phyloP scores from a whole-genome alignment of 2,888 invertebrate genomes.

The Harpalus rufipes region DNA sequence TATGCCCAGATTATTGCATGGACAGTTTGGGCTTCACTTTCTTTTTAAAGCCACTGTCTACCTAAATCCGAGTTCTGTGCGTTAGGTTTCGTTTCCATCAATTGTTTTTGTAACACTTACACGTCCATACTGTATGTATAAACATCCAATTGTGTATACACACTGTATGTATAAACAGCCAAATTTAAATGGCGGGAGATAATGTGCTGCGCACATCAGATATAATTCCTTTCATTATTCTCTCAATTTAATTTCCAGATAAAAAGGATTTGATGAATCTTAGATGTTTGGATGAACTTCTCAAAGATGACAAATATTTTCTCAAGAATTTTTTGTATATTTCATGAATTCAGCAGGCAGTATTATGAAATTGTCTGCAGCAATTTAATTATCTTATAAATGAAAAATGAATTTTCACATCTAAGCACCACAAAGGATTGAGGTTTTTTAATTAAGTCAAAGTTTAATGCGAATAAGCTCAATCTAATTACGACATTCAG shows the following conservation, averaged over 20 bases:
- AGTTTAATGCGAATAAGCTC: slow-evolving; percentile 18
- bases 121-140: too few relatives aligned
- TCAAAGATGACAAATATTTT: background rate
- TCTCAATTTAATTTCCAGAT: background rate
- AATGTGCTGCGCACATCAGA: too few relatives aligned
- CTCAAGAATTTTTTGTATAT: background rate
- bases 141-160: too few relatives aligned
- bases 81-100: too few relatives aligned
- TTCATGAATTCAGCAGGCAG: slow-evolving; percentile 4
- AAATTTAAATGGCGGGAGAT: too few relatives aligned
- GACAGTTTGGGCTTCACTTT: too few relatives aligned
- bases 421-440: slow-evolving; percentile 44
- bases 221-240: background rate
- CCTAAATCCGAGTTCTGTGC: too few relatives aligned
- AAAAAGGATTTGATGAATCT: background rate
- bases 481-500: slow-evolving; percentile 34
- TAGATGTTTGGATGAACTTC: background rate
- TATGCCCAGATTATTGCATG: too few relatives aligned
- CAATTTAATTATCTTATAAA: slow-evolving; percentile 50
- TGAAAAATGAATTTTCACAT: slow-evolving; percentile 52
- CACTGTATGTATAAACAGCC: too few relatives aligned
- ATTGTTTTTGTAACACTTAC: too few relatives aligned
- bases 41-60: too few relatives aligned
- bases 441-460: slow-evolving; percentile 22
- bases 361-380: slow-evolving; percentile 12